A percentile compares a stretch with the other conserved stretches of the same genome.
phyloP scores from a whole-genome alignment of 2,888 invertebrate genomes.

The Lydus trimaculatus region DNA sequence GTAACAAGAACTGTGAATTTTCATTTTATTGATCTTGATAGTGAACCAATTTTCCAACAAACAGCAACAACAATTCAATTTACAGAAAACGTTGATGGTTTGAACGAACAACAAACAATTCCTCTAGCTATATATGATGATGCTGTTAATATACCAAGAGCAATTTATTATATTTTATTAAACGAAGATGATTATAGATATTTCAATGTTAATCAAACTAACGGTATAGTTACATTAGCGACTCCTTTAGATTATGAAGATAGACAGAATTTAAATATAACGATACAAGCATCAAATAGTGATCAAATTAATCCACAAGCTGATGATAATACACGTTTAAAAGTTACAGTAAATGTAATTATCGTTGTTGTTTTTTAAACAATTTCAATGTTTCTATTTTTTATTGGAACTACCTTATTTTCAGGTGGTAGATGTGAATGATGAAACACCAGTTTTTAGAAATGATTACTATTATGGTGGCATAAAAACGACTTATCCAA shows the following conservation, averaged over 20 bases:
- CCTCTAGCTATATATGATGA: slow-evolving; percentile 24
- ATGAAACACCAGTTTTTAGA: slow-evolving; percentile 65
- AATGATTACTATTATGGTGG: slow-evolving; percentile 55
- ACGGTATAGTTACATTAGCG: slow-evolving; percentile 37
- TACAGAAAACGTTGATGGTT: slow-evolving; percentile 1
- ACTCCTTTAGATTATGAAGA: slow-evolving; percentile 61
- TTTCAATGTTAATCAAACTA: slow-evolving; percentile 32
- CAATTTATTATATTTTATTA: slow-evolving; percentile 36
- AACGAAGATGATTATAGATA: slow-evolving; percentile 21
- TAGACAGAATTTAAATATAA: slow-evolving; percentile 56
- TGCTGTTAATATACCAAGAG: slow-evolving; percentile 6
- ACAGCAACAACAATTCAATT: slow-evolving; percentile 22
- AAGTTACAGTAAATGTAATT: slow-evolving; percentile 39
- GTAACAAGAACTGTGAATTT: slow-evolving; percentile 26
- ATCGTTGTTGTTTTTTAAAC: background rate
- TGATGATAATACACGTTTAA: slow-evolving; percentile 14
- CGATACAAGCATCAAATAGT: slow-evolving; percentile 62
- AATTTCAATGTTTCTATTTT: too few species aligned
- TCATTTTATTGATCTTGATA: slow-evolving; percentile 33
- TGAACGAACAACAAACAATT: slow-evolving; percentile 26
- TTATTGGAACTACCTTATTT: slow-evolving; percentile 14
- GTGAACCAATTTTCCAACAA: slow-evolving; percentile 34
- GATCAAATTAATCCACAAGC: slow-evolving; percentile 25
- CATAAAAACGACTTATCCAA: slow-evolving; percentile 38
- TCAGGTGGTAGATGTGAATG: slow-evolving; percentile 69